phyloP scores from a whole-genome alignment of 2,113 vertebrate species.

The Ptychochromis oligacanthus region DNA sequence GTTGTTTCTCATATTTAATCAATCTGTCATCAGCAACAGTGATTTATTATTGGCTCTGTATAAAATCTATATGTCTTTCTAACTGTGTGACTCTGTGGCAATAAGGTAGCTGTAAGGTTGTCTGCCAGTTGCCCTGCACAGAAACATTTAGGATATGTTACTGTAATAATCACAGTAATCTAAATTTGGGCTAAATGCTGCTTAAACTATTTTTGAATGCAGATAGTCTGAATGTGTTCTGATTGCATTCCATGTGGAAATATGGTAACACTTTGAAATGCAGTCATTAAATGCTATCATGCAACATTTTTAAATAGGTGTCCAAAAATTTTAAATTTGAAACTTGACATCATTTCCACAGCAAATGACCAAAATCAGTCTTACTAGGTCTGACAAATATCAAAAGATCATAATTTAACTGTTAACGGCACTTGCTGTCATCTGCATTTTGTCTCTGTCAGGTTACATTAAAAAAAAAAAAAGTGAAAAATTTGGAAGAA shows the following conservation, averaged over 20 bases:
- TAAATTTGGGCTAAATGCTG: background rate
- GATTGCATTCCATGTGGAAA: background rate
- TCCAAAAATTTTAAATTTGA: background rate
- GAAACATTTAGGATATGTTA: background rate
- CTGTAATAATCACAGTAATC: background rate
- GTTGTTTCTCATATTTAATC: background rate
- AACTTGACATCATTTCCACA: background rate
- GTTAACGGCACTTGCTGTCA: background rate
- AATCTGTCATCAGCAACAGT: background rate
- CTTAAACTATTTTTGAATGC: background rate
- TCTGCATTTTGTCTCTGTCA: background rate
- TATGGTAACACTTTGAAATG: fast-evolving
- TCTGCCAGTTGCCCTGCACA: background rate
- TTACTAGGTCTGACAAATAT: background rate
- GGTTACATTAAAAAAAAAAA: no score
- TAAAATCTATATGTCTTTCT: background rate
- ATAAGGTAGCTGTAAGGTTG: background rate
- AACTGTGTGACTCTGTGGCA: background rate
- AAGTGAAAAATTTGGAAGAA: no score
- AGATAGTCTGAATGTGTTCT: background rate
- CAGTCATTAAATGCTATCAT: background rate
- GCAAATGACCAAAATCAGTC: background rate
- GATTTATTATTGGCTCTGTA: background rate
- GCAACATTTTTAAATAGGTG: background rate
- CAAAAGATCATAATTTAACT: background rate